These are phyloP conservation scores for Cepaea nemoralis DNA, from an alignment of 1,140 invertebrate genomes.

Conservation along the genomic window DNA sequence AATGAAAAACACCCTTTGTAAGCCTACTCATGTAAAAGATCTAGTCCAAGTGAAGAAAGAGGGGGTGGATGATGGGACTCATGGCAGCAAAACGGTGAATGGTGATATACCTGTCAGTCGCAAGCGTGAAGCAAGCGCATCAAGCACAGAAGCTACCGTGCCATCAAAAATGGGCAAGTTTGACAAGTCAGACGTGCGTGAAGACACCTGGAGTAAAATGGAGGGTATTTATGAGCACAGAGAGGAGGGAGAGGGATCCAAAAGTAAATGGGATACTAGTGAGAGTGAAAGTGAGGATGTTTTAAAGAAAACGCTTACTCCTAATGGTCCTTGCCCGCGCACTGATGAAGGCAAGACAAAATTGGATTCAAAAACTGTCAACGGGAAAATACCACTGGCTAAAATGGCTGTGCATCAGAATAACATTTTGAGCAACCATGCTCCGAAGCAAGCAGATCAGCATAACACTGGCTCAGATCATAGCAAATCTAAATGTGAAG, in stretches of 20 bases:
- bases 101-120: constrained; percentile 29
- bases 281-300: constrained; percentile 62
- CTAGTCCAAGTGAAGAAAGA: neutral
- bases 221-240: constrained; percentile 61
- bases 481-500: neutral
- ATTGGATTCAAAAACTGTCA: constrained; percentile 11
- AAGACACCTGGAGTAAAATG: constrained; percentile 67
- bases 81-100: constrained; percentile 37
- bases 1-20: neutral
- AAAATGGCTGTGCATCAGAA: neutral
- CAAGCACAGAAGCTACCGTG: constrained; percentile 33
- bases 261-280: constrained; percentile 69
- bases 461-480: neutral
- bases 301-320: constrained; percentile 34
- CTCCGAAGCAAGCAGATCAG: constrained; percentile 4
- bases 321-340: constrained; percentile 11
- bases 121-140: constrained; percentile 40
- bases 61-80: neutral
- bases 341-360: constrained; percentile 11
- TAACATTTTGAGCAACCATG: neutral
- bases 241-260: constrained; percentile 54
- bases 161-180: constrained; percentile 42
- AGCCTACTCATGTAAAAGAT: neutral
- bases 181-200: constrained; percentile 33
- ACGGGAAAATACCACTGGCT: constrained; percentile 8